Evolutionary conservation across 1,140 invertebrate species (phyloP), one percentile per base, ranked within the genome.

Genomic region (Drosophila kurseongensis): DNA sequence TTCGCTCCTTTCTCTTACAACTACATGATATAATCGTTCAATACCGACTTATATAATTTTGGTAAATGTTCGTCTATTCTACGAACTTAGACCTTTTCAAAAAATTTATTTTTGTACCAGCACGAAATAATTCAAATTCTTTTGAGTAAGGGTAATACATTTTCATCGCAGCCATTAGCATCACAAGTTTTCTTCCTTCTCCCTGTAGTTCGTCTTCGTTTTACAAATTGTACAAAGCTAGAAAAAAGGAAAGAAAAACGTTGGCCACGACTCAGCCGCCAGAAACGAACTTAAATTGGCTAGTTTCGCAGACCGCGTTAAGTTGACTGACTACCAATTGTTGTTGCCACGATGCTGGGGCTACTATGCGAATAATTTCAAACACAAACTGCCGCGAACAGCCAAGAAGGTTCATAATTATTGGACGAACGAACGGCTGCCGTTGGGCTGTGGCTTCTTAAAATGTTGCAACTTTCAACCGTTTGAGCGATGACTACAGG

Each of bases 301-400:
- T 71, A 88, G 82, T 82, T 86, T 86, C 79, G 82, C 66, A 88
- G 82, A 65, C 75, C 82, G 82, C 83, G 82, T 82, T 86, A 86
- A 88, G 69, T 86, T 86, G 78, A 86, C 83, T 86, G 82, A 86
- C 82, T 86, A 86, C 78, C 83, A 86, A 88, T 86, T 86, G 82
- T 88, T 86, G 83, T 78, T 67, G 75, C 83, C 78, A 86, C 82
- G 82, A 85, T 78, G 45, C 82, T 55, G 54, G 50, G 83, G 76
- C 78, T 88, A 81, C 83, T 86, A 74, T 67, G 80, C 82, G 83
- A 86, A 86, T 88, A 72, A 78, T 86, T 86, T 88, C 83, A 86
- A 86, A 86, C 79, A 78, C 79, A 86, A 86, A 75, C 83, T 88
- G 83, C 82, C 83, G 78, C 82, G 83, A 88, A 82, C 42, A 67